Evolutionary conservation across 1,140 invertebrate genomes (phyloP), one percentile per base, ranked within the genome.

Genomic region (Uloborus diversus): DNA sequence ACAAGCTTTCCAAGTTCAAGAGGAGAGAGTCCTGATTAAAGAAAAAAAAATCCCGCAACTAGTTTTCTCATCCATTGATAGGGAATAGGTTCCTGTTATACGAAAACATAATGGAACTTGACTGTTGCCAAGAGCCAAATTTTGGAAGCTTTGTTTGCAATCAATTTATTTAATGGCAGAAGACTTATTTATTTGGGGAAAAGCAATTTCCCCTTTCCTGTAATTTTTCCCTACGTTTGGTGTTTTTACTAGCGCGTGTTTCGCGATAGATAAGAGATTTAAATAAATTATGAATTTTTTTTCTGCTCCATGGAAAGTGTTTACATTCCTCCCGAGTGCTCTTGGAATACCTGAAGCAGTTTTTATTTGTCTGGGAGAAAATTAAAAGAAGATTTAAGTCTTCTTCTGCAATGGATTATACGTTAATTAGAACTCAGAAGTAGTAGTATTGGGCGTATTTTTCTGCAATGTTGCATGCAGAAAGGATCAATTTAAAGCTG

Each of bases 161-260:
- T 75, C 71, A 75, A 75, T 75, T 75, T 75, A 47, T 75, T 75
- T 75, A 75, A 75, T 75, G 71, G 71, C 30, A 75, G 42, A 73
- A 53, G 69, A 61, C 56, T 71, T 73, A 73, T 75, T 75, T 75
- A 75, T 75, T 75, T 75, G 30, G 53, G 23, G 64, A 32, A 64
- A 7, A 17, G 37, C 37, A 17, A 17, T 14, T n/a, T 53, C 17
- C 20, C 42, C n/a, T 37, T 47, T 23, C 13, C 11, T 25, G 28
- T 69, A 28, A 32, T 35, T 7, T 53, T n/a, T 20, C 20, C 13
- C 17, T 7, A 53, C 17, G 64, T 51, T 14, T 5, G 20, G 64
- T 56, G 57, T 33, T 70, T 70, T 70, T 70, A 57, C 57, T 20
- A 64, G 53, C 59, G 71, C 64, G 71, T 75, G 71, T 51, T 64